Conservation (phyloP, 92 coral and sea anemone species). For the Zoanthus solanderi region DNA sequence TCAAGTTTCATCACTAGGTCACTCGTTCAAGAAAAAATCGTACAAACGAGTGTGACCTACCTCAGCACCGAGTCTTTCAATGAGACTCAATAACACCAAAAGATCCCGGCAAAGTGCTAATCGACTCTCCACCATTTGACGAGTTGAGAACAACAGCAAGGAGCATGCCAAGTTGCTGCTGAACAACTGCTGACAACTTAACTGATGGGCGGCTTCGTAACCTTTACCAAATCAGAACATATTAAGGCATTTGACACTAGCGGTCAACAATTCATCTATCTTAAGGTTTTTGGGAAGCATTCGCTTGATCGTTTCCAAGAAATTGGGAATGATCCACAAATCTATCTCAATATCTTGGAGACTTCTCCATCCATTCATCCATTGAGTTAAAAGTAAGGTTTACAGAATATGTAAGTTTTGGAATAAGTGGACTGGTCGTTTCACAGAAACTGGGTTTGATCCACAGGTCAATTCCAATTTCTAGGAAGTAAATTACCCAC, state of each 20-base stretch:
- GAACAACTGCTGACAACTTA: constrained; percentile 74
- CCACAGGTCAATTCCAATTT: no score
- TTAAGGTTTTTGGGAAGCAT: not conserved
- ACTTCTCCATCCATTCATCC: no score
- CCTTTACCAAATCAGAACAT: constrained; percentile 20
- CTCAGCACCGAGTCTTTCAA: constrained; percentile 79
- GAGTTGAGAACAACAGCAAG: constrained; percentile 69
- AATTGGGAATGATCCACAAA: no score
- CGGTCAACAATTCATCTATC: not conserved
- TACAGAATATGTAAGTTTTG: no score
- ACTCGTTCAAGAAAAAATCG: not conserved
- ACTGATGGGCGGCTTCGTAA: constrained; percentile 57
- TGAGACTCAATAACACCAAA: constrained; percentile 80
- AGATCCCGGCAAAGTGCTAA: constrained; percentile 84
- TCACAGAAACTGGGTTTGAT: no score
- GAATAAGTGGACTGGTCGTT: no score
- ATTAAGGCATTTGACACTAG: not conserved
- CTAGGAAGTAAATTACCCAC: no score
- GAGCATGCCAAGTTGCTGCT: constrained; percentile 72
- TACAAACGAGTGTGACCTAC: constrained; percentile 15
- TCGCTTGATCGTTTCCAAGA: no score
- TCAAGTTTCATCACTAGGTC: not conserved
- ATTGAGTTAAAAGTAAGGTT: no score
- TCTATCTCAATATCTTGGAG: no score
- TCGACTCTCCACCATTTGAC: constrained; percentile 76